Evolutionary conservation across 2,113 vertebrate genomes (phyloP), one percentile per base, ranked within the genome.

Genomic region (Cisticola juncidis): DNA sequence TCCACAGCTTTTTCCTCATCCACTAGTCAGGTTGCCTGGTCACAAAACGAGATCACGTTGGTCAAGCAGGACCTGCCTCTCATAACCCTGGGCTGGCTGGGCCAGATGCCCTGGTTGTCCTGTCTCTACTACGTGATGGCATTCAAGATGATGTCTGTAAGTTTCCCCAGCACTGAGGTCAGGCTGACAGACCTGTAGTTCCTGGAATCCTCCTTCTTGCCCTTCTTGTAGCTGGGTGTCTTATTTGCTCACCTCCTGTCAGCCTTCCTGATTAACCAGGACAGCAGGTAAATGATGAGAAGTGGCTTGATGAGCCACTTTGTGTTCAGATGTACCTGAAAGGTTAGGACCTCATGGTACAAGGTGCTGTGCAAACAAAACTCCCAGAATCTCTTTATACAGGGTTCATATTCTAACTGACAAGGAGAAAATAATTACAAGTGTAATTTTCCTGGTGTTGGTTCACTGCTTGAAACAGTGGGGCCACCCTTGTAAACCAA

Each of bases 211-310:
- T 84, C 13, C 10, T 40, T 36, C 56, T 48, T 54, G 3, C 12
- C 31, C 23, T 70, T 61, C 40, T 42, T 57, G 42, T n/a, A 71
- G 28, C 10, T 58, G 13, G 3, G 28, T 20, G 5, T 56, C 20
- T 50, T n/a, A 31, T 44, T 61, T 38, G 15, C n/a, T 81, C 25
- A 25, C 33, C 16, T 91, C 22, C 31, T 50, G 13, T 50, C 54
- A 44, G 8, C 54, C 40, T 62, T 28, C 19, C 14, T 0, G 0
- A 12, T 50, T 50, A 76, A 61, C 28, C 11, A 12, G 23, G 11
- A 69, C 15, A 35, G 26, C 33, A 69, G 20, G 24, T 36, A 56
- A 56, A 24, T 25, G 6, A 48, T 56, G 56, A 31, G 9, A 68
- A 38, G 42, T 62, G 56, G 23, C 33, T 56, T 21, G 8, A 26